Base-by-base conservation (phyloP, 53 echinoderm and acorn worm species). In the Temnopleurus reevesii region DNA sequence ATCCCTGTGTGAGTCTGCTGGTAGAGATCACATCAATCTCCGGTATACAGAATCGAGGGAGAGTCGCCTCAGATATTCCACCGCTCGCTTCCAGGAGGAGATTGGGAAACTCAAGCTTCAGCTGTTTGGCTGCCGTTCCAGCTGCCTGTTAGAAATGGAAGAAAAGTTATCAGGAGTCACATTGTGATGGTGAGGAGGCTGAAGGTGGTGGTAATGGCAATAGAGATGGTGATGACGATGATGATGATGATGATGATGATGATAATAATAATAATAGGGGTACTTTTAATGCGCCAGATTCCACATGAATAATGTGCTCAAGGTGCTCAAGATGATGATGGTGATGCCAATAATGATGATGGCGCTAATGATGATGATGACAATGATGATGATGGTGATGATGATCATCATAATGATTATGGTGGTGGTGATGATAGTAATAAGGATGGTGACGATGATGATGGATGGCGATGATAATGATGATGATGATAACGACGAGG, bases 11-110 rank as follows among this genome's bases (percentile, higher is more conserved):
- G 28, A 95, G 89, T 46, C 91, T 90, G 54, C 98, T 95, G 4
- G 91, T 77, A 3, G 98, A 97, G 44, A 97, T 93, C 46, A 97
- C 95, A 66, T 97, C 95, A 45, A 97, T 94, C 87, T 89, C 44
- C 0, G 93, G 94, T 15, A 89, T 86, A 45, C 95, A 92, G 90
- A 91, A 93, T 23, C 58, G 45, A 0, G 84, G 71, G 12, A 97
- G 26, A 9, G 89, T 92, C 15, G 93, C 91, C 79, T 94, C 94
- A 0, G 95, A 95, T 77, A 97, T 91, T 0, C 98, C 98, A 3
- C 98, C 98, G 33, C 98, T 97, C 36, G 91, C 95, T 65, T 97
- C 98, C 23, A 97, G 90, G 31, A 91, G 77, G 19, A 97, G 91
- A 76, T 95, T 81, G 5, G 98, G 95, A 63, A 93, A 97, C 51